Base-by-base conservation (phyloP, 2,113 vertebrate species). In the Mirza zaza region DNA sequence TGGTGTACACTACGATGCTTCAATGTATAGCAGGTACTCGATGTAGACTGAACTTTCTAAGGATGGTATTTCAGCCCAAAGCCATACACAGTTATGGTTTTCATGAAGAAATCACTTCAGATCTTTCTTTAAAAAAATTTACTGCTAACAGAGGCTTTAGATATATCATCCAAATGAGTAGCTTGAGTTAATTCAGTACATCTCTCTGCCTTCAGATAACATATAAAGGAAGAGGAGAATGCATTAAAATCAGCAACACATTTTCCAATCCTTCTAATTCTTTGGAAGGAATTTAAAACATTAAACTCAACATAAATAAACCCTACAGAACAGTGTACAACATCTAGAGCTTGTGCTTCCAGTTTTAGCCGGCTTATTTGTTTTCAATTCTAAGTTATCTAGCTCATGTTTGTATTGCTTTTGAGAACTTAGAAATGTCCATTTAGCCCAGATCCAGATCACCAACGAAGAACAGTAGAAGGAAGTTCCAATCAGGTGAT, bases 361-460 rank as follows among this genome's bases (percentile, higher is more conserved):
- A 82, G 55, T 68, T 95, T 81, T 57, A 32, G 67, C 15, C 91
- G 63, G 50, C 50, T 90, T 50, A 45, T 83, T 70, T 57, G 20
- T 86, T 96, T 92, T 90, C 23, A 80, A 6, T 80, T 95, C 57
- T 89, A 57, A 95, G 70, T 87, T n/a, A 84, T 17, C 39, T 39
- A 80, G 18, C n/a, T 90, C 32, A 70, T 82, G 14, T 68, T 87
- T 77, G 76, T 23, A 84, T 20, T 85, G 45, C 71, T 91, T 17
- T 17, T 50, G 97, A 97, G 96, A 94, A 25, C 10, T 80, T 27
- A 91, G 70, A 36, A 88, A 96, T 70, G 17, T 1, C 0, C 39
- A 93, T 71, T 42, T 90, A 73, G 52, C 84, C 55, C 6, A 97
- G 4, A 84, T 61, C 45, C 93, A 96, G 91, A 98, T 97, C 36